Evolutionary conservation across 2,888 invertebrate genomes (phyloP).

Genomic region (Andrena trimmerana): DNA sequence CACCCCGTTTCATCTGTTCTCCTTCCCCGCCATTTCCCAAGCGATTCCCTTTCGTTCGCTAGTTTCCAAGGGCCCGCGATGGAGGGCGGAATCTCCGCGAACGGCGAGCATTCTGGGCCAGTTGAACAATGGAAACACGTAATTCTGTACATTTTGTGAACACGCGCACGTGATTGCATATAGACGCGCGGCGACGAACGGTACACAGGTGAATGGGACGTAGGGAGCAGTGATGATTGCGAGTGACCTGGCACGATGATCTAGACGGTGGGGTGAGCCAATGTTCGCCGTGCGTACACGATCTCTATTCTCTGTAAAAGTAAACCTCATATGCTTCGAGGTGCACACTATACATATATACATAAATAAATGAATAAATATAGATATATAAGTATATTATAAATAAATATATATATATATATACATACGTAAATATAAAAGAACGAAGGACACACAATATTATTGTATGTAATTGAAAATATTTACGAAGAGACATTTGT

Average conservation of each 20-base stretch:
- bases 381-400: slow-evolving; percentile 59
- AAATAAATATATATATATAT: slow-evolving; percentile 62
- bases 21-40: background rate
- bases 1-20: slow-evolving; percentile 28
- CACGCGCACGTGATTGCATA: slow-evolving; percentile 4
- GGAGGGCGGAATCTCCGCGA: background rate
- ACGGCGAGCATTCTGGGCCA: slow-evolving; percentile 6
- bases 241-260: too few species aligned
- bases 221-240: slow-evolving; percentile 28
- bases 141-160: slow-evolving; percentile 15
- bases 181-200: background rate
- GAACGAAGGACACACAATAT: slow-evolving; percentile 61
- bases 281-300: slow-evolving; percentile 75
- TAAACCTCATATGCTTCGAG: slow-evolving; percentile 76
- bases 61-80: slow-evolving; percentile 21
- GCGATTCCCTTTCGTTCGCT: background rate
- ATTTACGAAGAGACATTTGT: slow-evolving; percentile 58
- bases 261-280: slow-evolving; percentile 31
- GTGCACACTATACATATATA: slow-evolving; percentile 68
- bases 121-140: background rate
- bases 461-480: slow-evolving; percentile 68
- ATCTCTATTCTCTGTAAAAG: slow-evolving; percentile 77
- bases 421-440: slow-evolving; percentile 53
- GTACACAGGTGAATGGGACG: background rate
- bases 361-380: slow-evolving; percentile 67